Percentiles rank a stretch among this genome's conserved stretches.
phyloP scores from a whole-genome alignment of 2,888 invertebrate genomes.

The Patella pellucida region DNA sequence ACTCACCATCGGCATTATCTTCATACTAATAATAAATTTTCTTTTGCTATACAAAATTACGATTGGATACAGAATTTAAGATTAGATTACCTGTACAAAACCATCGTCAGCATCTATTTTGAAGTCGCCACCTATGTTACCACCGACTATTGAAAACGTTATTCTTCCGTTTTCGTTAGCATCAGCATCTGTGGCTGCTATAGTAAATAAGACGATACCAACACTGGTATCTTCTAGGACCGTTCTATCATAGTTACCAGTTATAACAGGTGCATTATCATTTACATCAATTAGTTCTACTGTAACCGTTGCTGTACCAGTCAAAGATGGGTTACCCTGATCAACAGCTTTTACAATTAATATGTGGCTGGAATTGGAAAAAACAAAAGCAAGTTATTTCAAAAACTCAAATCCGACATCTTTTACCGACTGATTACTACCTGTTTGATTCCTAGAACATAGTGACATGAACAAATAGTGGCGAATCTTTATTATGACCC shows the following conservation, averaged over 20 bases:
- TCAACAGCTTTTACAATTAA: constrained; percentile 51
- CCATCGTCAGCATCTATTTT: constrained; percentile 47
- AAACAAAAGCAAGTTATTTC: no score
- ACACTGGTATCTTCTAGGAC: constrained; percentile 48
- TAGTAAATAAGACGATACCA: constrained; percentile 43
- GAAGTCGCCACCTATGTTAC: constrained; percentile 54
- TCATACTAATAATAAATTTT: not conserved
- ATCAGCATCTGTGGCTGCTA: constrained; percentile 56
- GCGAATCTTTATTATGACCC: no score
- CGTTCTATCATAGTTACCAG: constrained; percentile 42
- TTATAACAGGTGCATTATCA: constrained; percentile 54
- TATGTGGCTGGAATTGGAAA: constrained; percentile 46
- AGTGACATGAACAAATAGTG: no score
- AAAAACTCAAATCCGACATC: no score
- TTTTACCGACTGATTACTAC: no score
- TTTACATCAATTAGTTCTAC: constrained; percentile 55
- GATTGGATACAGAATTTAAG: not conserved
- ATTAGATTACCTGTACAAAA: constrained; percentile 35
- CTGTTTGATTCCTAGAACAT: no score
- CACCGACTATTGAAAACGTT: constrained; percentile 47
- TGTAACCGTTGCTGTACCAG: constrained; percentile 54
- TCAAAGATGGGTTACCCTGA: constrained; percentile 37
- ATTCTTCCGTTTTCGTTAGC: constrained; percentile 46
- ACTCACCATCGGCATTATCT: no score
- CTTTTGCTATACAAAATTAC: not conserved